Conservation (phyloP, 1,140 invertebrate genomes). For the Leptoteleia sp. region DNA sequence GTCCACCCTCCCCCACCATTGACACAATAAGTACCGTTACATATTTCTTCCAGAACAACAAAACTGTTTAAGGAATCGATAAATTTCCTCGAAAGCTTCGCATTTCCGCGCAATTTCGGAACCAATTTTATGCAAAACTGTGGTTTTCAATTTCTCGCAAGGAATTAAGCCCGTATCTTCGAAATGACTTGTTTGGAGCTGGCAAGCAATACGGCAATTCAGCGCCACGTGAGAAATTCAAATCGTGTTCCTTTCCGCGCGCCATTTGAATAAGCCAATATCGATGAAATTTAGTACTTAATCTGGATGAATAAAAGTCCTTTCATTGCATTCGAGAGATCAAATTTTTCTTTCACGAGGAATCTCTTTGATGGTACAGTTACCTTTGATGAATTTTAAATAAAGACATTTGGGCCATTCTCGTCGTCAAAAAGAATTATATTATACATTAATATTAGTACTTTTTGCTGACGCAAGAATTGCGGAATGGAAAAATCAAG, state of each 20-base stretch:
- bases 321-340: constrained; percentile 2
- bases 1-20: no score
- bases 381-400: constrained; percentile 10
- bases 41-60: no score
- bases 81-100: constrained; percentile 7
- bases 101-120: constrained; percentile 31
- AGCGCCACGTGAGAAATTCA: constrained; percentile 38
- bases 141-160: constrained; percentile 35
- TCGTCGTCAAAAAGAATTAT: no score
- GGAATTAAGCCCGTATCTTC: constrained; percentile 36
- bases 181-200: constrained; percentile 41
- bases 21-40: no score
- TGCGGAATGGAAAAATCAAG: no score
- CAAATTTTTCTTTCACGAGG: constrained; percentile 23
- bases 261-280: constrained; percentile 52
- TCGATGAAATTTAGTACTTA: constrained; percentile 47
- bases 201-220: constrained; percentile 38
- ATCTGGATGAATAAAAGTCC: constrained; percentile 24
- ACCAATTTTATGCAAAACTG: constrained; percentile 43
- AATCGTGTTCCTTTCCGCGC: constrained; percentile 41
- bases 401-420: constrained; percentile 2
- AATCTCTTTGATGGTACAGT: constrained; percentile 23
- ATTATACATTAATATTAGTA: no score
- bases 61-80: constrained; percentile 17
- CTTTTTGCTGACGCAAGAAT: no score